A percentile compares a stretch with the other conserved stretches of the same genome.
Evolutionary conservation across 2,797 vertebrate species (phyloP).

Genomic region (Oreochromis grahami): DNA sequence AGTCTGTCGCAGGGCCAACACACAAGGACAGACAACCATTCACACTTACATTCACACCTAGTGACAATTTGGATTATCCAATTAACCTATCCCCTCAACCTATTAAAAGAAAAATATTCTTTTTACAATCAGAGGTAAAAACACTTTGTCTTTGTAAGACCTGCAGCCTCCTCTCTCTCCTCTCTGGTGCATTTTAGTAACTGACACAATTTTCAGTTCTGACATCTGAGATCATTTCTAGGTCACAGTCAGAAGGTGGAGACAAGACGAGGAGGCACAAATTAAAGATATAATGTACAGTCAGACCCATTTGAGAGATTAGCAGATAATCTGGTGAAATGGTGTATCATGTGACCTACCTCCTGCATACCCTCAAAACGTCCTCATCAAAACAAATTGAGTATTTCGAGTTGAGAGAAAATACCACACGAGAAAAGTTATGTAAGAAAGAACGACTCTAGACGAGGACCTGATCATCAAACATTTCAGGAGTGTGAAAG

Average conservation of each 20-base stretch:
- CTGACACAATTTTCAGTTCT: background rate
- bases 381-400: background rate
- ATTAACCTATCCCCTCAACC: no score
- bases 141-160: background rate
- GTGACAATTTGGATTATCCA: no score
- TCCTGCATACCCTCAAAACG: background rate
- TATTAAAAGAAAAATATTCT: background rate
- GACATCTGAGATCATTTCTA: background rate
- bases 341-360: background rate
- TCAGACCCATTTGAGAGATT: background rate
- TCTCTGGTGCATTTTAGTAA: background rate
- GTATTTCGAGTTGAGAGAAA: background rate
- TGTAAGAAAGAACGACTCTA: background rate
- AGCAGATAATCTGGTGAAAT: background rate
- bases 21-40: no score
- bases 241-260: background rate
- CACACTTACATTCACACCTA: no score
- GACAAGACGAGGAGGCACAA: accelerated
- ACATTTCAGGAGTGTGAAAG: background rate
- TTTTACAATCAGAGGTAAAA: accelerated
- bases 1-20: no score
- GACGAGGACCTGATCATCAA: no score
- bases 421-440: background rate
- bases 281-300: background rate
- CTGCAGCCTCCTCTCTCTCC: background rate